A percentile compares a stretch with the other conserved stretches of the same genome.
phyloP scores from a whole-genome alignment of 2,797 vertebrate genomes.

The Zenarchopterus dispar region DNA sequence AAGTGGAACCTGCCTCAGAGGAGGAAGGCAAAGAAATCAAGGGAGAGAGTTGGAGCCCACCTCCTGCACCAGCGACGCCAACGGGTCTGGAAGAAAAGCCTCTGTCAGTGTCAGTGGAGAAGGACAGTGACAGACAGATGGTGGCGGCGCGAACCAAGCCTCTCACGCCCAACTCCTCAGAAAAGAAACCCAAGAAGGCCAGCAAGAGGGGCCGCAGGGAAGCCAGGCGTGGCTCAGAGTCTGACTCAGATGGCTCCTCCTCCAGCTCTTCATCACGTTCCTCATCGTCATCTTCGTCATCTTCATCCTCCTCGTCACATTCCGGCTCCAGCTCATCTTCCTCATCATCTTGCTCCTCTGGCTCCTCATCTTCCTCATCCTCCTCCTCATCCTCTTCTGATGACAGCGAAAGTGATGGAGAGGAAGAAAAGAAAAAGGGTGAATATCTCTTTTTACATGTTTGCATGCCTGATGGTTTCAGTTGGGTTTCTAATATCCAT shows the following conservation, averaged over 20 bases:
- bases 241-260: conserved; percentile 86
- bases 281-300: conserved; percentile 92
- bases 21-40: conserved; percentile 78
- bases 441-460: conserved; percentile 29
- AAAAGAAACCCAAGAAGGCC: conserved; percentile 91
- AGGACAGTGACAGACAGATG: conserved; percentile 89
- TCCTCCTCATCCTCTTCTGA: conserved; percentile 90
- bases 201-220: conserved; percentile 91
- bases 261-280: conserved; percentile 96
- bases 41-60: conserved; percentile 82
- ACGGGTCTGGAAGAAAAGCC: conserved; percentile 82
- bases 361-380: conserved; percentile 92
- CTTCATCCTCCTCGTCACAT: conserved; percentile 94
- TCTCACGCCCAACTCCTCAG: conserved; percentile 91
- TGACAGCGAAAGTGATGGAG: conserved; percentile 92
- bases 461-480: background rate
- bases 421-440: conserved; percentile 92
- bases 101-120: conserved; percentile 61
- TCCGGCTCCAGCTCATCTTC: conserved; percentile 94
- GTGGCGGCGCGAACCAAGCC: conserved; percentile 96
- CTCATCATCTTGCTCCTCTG: conserved; percentile 94
- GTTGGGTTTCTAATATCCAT: background rate
- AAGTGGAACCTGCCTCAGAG: conserved; percentile 84
- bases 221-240: conserved; percentile 85
- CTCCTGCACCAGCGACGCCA: conserved; percentile 74